A percentile compares a stretch with the other conserved stretches of the same genome.
Evolutionary conservation across 2,797 vertebrate species (phyloP).

Genomic region (Lithobates pipiens): DNA sequence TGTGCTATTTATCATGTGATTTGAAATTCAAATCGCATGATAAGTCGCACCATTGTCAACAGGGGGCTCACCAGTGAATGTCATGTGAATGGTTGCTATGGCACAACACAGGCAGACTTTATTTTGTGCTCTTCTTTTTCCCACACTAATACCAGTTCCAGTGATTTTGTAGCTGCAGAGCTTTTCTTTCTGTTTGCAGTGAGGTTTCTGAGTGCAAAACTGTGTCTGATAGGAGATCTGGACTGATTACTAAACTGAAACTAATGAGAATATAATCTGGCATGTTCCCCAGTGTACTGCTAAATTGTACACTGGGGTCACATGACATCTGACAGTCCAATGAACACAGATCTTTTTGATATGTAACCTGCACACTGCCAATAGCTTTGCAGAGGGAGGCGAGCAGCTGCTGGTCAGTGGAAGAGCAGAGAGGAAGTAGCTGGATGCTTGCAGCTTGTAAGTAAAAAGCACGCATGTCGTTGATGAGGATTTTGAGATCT

Average conservation of each 20-base stretch:
- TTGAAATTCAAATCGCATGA: no score
- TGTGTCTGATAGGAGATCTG: neutral
- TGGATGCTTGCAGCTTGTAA: constrained; percentile 44
- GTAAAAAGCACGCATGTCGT: constrained; percentile 47
- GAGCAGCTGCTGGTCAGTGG: constrained; percentile 29
- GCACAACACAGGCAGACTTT: no score
- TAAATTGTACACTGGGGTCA: constrained; percentile 18
- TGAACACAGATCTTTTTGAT: constrained; percentile 5
- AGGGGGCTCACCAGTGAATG: no score
- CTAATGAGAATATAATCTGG: constrained; percentile 42
- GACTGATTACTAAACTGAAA: constrained; percentile 11
- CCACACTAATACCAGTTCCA: no score
- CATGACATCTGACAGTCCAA: constrained; percentile 26
- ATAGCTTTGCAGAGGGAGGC: constrained; percentile 3
- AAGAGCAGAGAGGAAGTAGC: constrained; percentile 57
- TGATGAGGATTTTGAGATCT: constrained; percentile 1
- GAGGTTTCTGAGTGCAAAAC: neutral
- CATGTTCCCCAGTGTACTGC: constrained; percentile 49
- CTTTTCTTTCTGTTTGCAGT: neutral
- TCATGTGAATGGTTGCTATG: no score
- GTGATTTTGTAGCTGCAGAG: no score
- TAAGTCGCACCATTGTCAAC: no score
- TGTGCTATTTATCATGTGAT: no score
- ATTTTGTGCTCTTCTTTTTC: no score
- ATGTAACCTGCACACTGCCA: constrained; percentile 28